Evolutionary conservation across 2,797 vertebrate species (phyloP), one percentile per base, ranked within the genome.

Genomic region (Harpagifer antarcticus): DNA sequence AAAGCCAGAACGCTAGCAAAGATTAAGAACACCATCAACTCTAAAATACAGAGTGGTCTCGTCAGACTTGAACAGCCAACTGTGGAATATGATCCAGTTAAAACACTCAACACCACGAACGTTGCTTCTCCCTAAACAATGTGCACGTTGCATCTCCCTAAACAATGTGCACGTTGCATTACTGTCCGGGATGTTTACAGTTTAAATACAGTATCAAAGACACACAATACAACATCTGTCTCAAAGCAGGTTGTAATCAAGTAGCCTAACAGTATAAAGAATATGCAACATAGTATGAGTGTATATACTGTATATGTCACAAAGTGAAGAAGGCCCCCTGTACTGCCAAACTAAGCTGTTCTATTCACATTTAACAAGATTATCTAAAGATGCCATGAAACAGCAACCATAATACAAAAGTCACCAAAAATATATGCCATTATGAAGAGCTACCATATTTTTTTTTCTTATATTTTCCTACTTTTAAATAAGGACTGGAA

Each of bases 331-430:
- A 89, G 74, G 93, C 77, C 95, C 95, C 95, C 94, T 94, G 92
- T 92, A 96, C 93, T 94, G 92, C 78, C 55, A 84, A 57, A 86
- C 81, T 69, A 95, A 85, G 91, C 89, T 81, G 92, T 93, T 94
- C 94, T 95, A 95, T 96, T 97, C 97, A 98, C 96, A 97, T 96
- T 96, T 83, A 92, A 93, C 96, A 96, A 95, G 92, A 96, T 96
- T 95, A 96, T 90, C 94, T 96, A 97, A 96, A 97, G 95, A 96
- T 97, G 96, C 88, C 87, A 92, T 90, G 72, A 91, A 94, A 93
- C 88, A 93, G 89, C 88, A 91, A 92, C 84, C 72, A 80, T 84
- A 87, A 85, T 93, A 93, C 89, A 93, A 94, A 94, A 95, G 93
- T 96, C 96, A 98, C 96, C 96, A 96, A 97, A 97, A 92, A 91